Evolutionary conservation across 2,888 invertebrate genomes (phyloP).

Genomic region (Pyrocoelia pectoralis): DNA sequence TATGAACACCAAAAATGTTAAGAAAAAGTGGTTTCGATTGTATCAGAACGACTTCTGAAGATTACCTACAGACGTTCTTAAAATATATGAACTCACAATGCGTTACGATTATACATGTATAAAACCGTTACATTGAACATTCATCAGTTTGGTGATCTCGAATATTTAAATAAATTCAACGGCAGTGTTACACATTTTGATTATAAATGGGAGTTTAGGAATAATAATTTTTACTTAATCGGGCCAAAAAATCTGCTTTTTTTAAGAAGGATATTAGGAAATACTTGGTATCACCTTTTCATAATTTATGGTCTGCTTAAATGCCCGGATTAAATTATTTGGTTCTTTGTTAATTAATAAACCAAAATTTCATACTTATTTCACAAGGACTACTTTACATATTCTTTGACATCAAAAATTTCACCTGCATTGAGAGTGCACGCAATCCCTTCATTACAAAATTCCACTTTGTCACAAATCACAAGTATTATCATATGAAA

Average conservation of each 20-base stretch:
- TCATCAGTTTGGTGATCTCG: constrained; percentile 2
- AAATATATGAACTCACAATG: constrained; percentile 24
- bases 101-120: constrained; percentile 4
- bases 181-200: background rate
- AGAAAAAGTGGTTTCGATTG: constrained; percentile 53
- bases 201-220: background rate
- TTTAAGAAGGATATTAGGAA: too few species aligned
- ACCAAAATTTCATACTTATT: too few species aligned
- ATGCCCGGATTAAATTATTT: too few species aligned
- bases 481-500: too few species aligned
- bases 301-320: background rate
- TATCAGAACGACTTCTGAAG: constrained; percentile 44
- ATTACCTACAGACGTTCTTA: constrained; percentile 23
- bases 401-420: too few species aligned
- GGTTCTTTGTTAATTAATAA: too few species aligned
- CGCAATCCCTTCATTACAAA: too few species aligned
- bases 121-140: constrained; percentile 10
- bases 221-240: background rate
- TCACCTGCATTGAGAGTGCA: too few species aligned
- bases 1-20: constrained; percentile 53
- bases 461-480: too few species aligned
- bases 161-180: background rate
- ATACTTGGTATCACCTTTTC: background rate
- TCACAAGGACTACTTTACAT: too few species aligned
- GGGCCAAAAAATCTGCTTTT: background rate